phyloP scores from a whole-genome alignment of 2,113 vertebrate genomes.

The Pungitius pungitius region DNA sequence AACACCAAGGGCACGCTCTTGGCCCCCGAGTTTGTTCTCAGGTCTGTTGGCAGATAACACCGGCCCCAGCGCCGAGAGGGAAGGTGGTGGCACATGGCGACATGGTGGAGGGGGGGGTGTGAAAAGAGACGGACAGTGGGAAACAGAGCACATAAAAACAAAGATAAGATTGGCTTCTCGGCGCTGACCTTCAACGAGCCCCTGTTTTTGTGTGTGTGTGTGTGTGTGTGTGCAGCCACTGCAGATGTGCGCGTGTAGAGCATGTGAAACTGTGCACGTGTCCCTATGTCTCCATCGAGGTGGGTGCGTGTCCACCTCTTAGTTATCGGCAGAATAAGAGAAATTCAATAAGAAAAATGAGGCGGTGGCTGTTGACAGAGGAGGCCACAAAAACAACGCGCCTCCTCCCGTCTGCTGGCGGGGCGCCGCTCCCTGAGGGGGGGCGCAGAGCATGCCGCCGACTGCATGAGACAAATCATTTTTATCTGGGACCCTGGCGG shows the following conservation, averaged over 20 bases:
- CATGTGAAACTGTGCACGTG: slow-evolving; percentile 55
- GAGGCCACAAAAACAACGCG: slow-evolving; percentile 50
- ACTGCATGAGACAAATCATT: slow-evolving; percentile 83
- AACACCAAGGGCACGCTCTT: slow-evolving; percentile 51
- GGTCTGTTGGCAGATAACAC: slow-evolving; percentile 65
- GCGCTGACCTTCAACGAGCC: slow-evolving; percentile 72
- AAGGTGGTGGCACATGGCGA: slow-evolving; percentile 51
- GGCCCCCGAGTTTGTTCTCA: slow-evolving; percentile 41
- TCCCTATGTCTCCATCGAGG: slow-evolving; percentile 5
- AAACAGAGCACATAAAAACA: slow-evolving; percentile 63
- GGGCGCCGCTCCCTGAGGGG: slow-evolving; percentile 62
- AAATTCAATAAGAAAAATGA: neutral
- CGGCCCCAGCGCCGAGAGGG: slow-evolving; percentile 37
- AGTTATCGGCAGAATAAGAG: slow-evolving; percentile 10
- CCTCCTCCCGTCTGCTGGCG: slow-evolving; percentile 65
- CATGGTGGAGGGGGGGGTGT: slow-evolving; percentile 56
- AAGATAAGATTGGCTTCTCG: slow-evolving; percentile 70
- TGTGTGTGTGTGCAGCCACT: slow-evolving; percentile 31
- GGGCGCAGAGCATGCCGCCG: slow-evolving; percentile 71
- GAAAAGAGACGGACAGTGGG: slow-evolving; percentile 67
- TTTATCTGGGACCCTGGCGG: slow-evolving; percentile 78
- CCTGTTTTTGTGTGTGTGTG: slow-evolving; percentile 31
- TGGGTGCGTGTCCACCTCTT: slow-evolving; percentile 21
- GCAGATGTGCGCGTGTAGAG: slow-evolving; percentile 23
- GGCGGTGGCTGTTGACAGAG: neutral